These are phyloP conservation scores for Zonitis immaculata DNA, from an alignment of 2,888 invertebrate genomes.

Conservation along the genomic window DNA sequence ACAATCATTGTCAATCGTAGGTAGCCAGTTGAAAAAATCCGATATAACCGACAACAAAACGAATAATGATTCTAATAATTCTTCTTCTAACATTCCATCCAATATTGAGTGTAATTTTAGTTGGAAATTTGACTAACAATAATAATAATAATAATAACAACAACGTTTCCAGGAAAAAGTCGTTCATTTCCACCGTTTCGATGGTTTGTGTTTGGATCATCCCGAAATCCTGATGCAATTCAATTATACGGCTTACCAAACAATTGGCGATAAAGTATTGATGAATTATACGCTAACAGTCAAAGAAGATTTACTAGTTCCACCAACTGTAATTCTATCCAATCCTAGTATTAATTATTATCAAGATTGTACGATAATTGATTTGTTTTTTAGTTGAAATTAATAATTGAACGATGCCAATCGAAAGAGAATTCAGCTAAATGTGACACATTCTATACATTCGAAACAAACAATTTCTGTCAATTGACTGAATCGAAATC, in stretches of 20 bases:
- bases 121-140: too few relatives aligned
- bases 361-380: too few relatives aligned
- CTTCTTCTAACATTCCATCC: too few relatives aligned
- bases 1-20: too few relatives aligned
- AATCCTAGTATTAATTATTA: too few relatives aligned
- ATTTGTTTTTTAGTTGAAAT: slow-evolving; percentile 18
- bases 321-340: too few relatives aligned
- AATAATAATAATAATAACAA: too few relatives aligned
- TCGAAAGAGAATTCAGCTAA: slow-evolving; percentile 22
- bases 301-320: slow-evolving; percentile 11
- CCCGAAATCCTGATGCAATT: slow-evolving; percentile 18
- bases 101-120: too few relatives aligned
- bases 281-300: slow-evolving; percentile 15
- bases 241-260: slow-evolving; percentile 9
- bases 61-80: too few relatives aligned
- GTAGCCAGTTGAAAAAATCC: too few relatives aligned
- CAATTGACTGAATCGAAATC: slow-evolving; percentile 14
- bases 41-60: too few relatives aligned
- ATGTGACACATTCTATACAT: slow-evolving; percentile 22
- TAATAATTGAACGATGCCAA: slow-evolving; percentile 16
- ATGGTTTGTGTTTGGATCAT: slow-evolving; percentile 19
- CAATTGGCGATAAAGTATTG: slow-evolving; percentile 9
- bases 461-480: slow-evolving; percentile 20
- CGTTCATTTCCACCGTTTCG: slow-evolving; percentile 19
- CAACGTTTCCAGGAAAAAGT: slow-evolving; percentile 21